Evolutionary conservation across 2,888 invertebrate genomes (phyloP), one percentile per base, ranked within the genome.

Genomic region (Cephus spinipes): DNA sequence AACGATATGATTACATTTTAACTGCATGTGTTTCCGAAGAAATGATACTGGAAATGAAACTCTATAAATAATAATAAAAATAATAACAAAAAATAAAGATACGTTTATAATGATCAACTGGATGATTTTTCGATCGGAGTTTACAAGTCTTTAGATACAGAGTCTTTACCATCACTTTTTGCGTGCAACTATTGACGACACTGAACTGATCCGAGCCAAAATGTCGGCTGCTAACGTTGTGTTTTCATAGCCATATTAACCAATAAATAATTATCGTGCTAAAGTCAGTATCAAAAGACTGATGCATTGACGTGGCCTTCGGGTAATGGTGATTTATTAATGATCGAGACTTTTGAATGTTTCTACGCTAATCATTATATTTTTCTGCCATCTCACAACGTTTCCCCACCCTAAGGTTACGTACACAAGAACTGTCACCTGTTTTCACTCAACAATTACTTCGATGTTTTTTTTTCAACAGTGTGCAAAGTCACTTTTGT

Each of bases 191-290:
- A 23, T 32, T 11, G n/a, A 30, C 33, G 30, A 9, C 33, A 15
- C 73, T 71, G 15, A 32, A 32, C 3, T 71, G 30, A 33, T 15
- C 30, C 31, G 33, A 30, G 73, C 34, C 6, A 73, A 33, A 32
- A 77, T 80, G 77, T 80, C 80, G 80, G 36, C 80, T 80, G 77
- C 77, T 80, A 77, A 73, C 35, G 9, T 55, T 74, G n/a, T 68
- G 74, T 40, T 77, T 80, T 80, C 75, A 80, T 77, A 31, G 33
- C n/a, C 76, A 34, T 76, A 73, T 74, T 73, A 73, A 73, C 55
- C 30, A 33, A 15, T 35, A 73, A 71, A 30, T 36, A 34, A 15
- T 75, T 69, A 23, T 33, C 23, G 55, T 23, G 55, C 6, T 55
- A 55, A 23, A 55, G 23, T 23, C 55, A 55, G 1, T 23, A 23